Evolutionary conservation across 2,888 invertebrate genomes (phyloP), one percentile per base, ranked within the genome.

Genomic region (Drosophila neotestacea): DNA sequence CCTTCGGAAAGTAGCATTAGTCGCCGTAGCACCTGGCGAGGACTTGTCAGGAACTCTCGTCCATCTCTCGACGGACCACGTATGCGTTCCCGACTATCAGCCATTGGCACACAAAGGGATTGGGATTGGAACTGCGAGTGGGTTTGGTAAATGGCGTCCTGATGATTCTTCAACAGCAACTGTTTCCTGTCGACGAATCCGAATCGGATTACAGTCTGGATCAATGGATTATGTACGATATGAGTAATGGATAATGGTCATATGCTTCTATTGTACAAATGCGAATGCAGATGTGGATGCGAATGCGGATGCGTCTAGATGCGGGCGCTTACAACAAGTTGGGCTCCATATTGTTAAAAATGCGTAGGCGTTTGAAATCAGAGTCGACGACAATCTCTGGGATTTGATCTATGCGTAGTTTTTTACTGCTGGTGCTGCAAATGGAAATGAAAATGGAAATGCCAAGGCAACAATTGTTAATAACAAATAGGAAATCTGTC

Each of bases 1-100:
- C 97, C 97, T 91, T 98, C 98, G 81, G 97, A 96, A 80, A 98
- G 93, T 59, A 97, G 94, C 90, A 98, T 94, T 79, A 98, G 94
- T 39, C 95, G 94, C 3, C 95, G 93, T 51, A 95, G 90, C 16
- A 95, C 95, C 72, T 95, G 94, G 73, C 95, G 94, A 44, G 95
- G 95, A 90, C 95, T 95, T 83, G 95, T 94, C 89, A 95, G 93
- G 91, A 93, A 89, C 90, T 93, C 77, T 90, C 94, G 92, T 90
- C 94, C 93, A 93, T 94, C 93, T 91, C 94, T 88, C 92, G 92
- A 92, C 92, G 94, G 87, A 94, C 93, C 94, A 94, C 96, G 94
- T 83, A 96, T 95, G 69, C 96, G 94, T 90, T 96, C 96, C 77
- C 95, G 94, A 88, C 95, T 95, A 90, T 96, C 95, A 86, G 95